Evolutionary conservation across 2,797 vertebrate species (phyloP), one percentile per base, ranked within the genome.

Genomic region (Sternarchorhynchus goeldii): DNA sequence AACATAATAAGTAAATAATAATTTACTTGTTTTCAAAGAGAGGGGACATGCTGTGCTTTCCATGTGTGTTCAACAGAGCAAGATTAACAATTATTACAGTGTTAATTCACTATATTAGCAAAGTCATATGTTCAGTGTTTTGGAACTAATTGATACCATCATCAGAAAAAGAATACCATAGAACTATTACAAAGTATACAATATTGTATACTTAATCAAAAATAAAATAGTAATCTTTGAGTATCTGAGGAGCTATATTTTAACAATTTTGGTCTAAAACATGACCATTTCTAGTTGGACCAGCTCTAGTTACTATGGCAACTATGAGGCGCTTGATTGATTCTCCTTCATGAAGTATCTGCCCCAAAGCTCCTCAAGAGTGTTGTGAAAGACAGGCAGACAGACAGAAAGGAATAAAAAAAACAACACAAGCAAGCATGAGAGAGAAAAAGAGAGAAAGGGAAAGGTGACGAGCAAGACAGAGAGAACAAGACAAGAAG

Each of bases 271-370:
- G 79, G 56, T 67, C 17, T 62, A 57, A 75, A 76, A 86, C 66
- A 67, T 76, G 71, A 73, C 73, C 83, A 81, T 70, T 60, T 76
- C 80, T 82, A 80, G 82, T 84, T 86, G 86, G 88, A 87, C 78
- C 25, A 25, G 25, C 25, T 64, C 76, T 67, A 4, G 91, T 93
- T 91, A 85, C 90, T 88, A 93, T 93, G 86, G 92, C 86, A 92
- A 94, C 92, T 82, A 78, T 83, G 76, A 39, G 80, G 74, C 86
- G 83, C 82, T 76, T 62, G 68, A 90, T 93, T 85, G 72, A 91
- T 92, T 87, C 85, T 86, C 88, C 78, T 77, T 36, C 85, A 79
- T 20, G 77, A 79, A 82, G 73, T 75, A 85, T 86, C 81, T 85
- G 81, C 81, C 83, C 83, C 85, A 84, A 73, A 91, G 84, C 85